Base-by-base conservation (phyloP, 2,113 vertebrate genomes). In the Canis aureus region DNA sequence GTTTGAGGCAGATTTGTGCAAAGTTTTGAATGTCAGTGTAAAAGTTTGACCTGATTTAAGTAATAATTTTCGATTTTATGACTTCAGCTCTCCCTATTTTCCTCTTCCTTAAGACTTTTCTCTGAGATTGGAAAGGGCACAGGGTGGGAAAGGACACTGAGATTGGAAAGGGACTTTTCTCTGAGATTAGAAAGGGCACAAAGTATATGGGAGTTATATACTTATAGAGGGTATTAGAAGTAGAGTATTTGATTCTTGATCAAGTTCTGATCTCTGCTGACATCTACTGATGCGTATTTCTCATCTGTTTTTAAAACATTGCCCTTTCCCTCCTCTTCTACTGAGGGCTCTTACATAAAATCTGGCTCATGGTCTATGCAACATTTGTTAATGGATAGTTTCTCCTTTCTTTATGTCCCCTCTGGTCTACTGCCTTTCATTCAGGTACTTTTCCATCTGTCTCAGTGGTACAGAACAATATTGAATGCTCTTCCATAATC, bases 211-310 rank as follows among this genome's bases (percentile, higher is more conserved):
- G 17, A n/a, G 1, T n/a, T 7, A 60, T 32, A 20, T 9, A 55
- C 16, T 43, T 43, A 7, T 32, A 3, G 0, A 57, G 4, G 20
- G 19, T 49, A 4, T 23, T 9, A 11, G 60, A 81, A 55, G 1
- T 2, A 27, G 3, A 3, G 2, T 2, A 59, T 19, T 20, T 71
- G 32, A 9, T 43, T 29, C n/a, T 82, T 69, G 4, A 32, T 55
- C 81, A 51, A 71, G 49, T 25, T 82, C 43, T 92, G 62, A 32
- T 51, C 89, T 95, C 73, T 93, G 84, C n/a, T 91, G 94, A 94
- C 81, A 90, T 59, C 81, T 92, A 59, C 53, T 78, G 76, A 96
- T 69, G 9, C 7, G 1, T 25, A 35, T 69, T 90, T 74, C 59
- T 76, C 16, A 69, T 32, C 13, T 60, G 19, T 27, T 66, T 32